Conservation (phyloP, 2,888 invertebrate species). For the Cremastinae sp. region DNA sequence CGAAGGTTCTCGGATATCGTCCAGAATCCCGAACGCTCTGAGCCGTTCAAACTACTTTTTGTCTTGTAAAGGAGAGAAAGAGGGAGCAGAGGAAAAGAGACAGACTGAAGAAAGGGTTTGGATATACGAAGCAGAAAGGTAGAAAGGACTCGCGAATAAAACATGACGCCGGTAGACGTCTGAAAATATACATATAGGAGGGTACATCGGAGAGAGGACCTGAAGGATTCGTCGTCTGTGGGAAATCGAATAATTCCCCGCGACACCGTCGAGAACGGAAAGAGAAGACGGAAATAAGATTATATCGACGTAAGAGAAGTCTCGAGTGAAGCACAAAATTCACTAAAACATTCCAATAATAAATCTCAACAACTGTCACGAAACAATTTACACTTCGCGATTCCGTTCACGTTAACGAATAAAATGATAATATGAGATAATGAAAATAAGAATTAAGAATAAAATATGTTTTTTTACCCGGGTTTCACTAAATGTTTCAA, state of each 20-base stretch:
- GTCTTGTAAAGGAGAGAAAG: conserved; percentile 18
- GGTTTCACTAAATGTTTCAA: not conserved
- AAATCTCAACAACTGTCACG: conserved; percentile 10
- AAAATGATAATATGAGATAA: not conserved
- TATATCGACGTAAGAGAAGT: conserved; percentile 27
- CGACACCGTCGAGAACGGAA: conserved; percentile 36
- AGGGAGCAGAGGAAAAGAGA: conserved; percentile 9
- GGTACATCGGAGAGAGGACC: too few species aligned
- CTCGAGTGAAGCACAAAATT: conserved; percentile 22
- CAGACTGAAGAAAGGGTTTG: too few species aligned
- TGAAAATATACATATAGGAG: conserved; percentile 11
- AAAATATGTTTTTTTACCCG: not conserved
- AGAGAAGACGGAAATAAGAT: conserved; percentile 51
- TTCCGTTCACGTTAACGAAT: not conserved
- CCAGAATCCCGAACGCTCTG: conserved; percentile 23
- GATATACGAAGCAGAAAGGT: conserved; percentile 30
- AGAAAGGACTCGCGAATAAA: conserved; percentile 43
- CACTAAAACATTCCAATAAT: conserved; percentile 22
- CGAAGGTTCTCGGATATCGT: conserved; percentile 33
- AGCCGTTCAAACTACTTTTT: conserved; percentile 34
- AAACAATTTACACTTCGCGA: not conserved
- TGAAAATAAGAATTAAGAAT: not conserved
- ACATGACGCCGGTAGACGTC: conserved; percentile 40
- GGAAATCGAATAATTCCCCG: conserved; percentile 47
- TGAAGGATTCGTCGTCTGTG: conserved; percentile 29